These are phyloP conservation scores for Caprella mutica DNA, from an alignment of 2,888 invertebrate species.

Conservation along the genomic window DNA sequence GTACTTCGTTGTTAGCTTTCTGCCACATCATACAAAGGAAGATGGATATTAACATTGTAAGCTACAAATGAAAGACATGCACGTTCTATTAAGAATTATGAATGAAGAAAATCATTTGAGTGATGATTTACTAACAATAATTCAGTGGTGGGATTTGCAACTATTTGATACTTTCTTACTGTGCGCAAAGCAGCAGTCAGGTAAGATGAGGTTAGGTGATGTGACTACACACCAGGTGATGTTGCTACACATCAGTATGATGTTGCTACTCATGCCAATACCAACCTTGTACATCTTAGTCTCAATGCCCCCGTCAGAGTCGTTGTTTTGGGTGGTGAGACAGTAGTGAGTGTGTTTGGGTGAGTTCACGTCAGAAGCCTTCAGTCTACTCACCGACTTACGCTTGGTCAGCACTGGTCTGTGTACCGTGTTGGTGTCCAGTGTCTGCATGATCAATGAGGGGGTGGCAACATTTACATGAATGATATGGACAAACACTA, in stretches of 20 bases:
- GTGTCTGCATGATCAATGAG: constrained; percentile 13
- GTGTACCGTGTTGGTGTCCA: constrained; percentile 35
- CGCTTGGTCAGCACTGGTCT: constrained; percentile 72
- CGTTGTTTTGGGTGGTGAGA: constrained; percentile 80
- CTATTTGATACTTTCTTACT: too few species aligned
- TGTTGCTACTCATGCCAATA: not conserved
- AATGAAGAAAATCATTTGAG: too few species aligned
- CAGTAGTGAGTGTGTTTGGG: constrained; percentile 67
- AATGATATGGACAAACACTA: too few species aligned
- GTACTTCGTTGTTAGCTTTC: too few species aligned
- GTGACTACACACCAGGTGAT: not conserved
- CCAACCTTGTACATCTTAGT: constrained; percentile 76
- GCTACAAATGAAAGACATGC: too few species aligned
- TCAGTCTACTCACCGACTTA: constrained; percentile 71
- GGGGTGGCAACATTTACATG: too few species aligned
- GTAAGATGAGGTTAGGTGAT: not conserved
- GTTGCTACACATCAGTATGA: too few species aligned
- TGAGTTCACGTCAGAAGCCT: constrained; percentile 50
- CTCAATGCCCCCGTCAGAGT: constrained; percentile 82
- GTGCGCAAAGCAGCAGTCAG: not conserved
- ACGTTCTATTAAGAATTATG: too few species aligned
- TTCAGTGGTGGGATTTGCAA: too few species aligned
- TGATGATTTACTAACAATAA: too few species aligned
- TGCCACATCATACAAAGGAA: too few species aligned
- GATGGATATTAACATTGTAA: too few species aligned